Conservation (phyloP, 2,888 invertebrate species). For the Onthophagus sagittarius region DNA sequence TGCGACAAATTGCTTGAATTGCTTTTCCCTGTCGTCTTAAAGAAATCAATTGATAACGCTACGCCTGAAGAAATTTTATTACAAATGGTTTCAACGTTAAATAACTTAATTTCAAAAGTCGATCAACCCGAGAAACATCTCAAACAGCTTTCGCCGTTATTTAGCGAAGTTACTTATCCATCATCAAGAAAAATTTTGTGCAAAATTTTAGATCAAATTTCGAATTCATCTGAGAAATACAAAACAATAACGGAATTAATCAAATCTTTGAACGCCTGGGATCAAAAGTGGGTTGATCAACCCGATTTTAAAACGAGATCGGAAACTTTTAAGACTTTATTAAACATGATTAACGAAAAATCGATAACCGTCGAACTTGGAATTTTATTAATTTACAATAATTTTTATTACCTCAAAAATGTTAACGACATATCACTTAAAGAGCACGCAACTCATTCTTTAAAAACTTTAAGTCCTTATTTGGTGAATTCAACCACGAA, state of each 20-base stretch:
- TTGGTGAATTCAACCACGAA: constrained; percentile 52
- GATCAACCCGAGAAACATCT: constrained; percentile 63
- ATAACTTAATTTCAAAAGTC: constrained; percentile 70
- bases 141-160: constrained; percentile 66
- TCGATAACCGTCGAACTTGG: constrained; percentile 62
- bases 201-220: constrained; percentile 59
- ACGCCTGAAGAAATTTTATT: constrained; percentile 63
- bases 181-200: constrained; percentile 68
- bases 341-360: constrained; percentile 51
- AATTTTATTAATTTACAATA: constrained; percentile 75
- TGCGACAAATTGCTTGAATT: constrained; percentile 68
- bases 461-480: constrained; percentile 65
- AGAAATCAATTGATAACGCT: constrained; percentile 57
- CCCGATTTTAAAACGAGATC: constrained; percentile 84
- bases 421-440: constrained; percentile 81
- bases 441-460: constrained; percentile 71
- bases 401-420: constrained; percentile 70
- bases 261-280: constrained; percentile 78
- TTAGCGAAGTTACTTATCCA: constrained; percentile 62
- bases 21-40: constrained; percentile 67
- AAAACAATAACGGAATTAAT: constrained; percentile 53
- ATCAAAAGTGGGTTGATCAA: constrained; percentile 86
- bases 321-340: constrained; percentile 70
- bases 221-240: constrained; percentile 46
- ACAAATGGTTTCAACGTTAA: constrained; percentile 67